Percentiles rank a stretch among this genome's conserved stretches.
phyloP scores from a whole-genome alignment of 2,797 vertebrate species.

The Scarus forsteni region DNA sequence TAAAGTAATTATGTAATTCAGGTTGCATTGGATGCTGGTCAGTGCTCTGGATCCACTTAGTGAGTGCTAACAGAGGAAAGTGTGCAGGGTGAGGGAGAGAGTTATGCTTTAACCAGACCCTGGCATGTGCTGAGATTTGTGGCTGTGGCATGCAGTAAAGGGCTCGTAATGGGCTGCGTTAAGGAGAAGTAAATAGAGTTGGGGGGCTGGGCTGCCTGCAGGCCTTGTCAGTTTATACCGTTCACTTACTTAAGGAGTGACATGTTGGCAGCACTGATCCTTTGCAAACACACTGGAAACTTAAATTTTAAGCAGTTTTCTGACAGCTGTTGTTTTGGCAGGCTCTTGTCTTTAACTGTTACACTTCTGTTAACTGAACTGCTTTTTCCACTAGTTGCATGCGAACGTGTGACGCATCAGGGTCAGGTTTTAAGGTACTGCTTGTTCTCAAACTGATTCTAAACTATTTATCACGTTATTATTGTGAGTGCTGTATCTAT shows the following conservation, averaged over 20 bases:
- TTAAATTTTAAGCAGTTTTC: not conserved
- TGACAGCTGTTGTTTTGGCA: not conserved
- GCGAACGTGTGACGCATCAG: not conserved
- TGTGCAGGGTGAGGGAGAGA: constrained; percentile 38
- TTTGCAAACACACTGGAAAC: not conserved
- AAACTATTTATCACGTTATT: not conserved
- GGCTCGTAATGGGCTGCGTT: constrained; percentile 39
- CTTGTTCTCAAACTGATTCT: constrained; percentile 6
- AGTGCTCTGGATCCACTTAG: constrained; percentile 61
- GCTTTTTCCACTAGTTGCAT: not conserved
- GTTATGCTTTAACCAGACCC: constrained; percentile 42
- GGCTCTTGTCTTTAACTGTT: not conserved
- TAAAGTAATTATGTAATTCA: constrained; percentile 24
- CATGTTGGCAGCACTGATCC: constrained; percentile 6
- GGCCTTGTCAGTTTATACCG: constrained; percentile 35
- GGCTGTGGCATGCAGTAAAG: constrained; percentile 49
- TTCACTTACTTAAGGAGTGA: constrained; percentile 20
- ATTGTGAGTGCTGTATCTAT: not conserved
- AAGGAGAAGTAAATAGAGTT: constrained; percentile 42
- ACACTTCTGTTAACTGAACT: not conserved
- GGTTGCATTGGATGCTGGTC: constrained; percentile 13
- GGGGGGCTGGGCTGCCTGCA: constrained; percentile 53
- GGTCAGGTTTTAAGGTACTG: constrained; percentile 1
- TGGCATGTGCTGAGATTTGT: constrained; percentile 64
- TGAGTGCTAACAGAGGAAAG: constrained; percentile 31